Base-by-base conservation (phyloP, 2,113 vertebrate genomes). In the Nannobrachium achirus region DNA sequence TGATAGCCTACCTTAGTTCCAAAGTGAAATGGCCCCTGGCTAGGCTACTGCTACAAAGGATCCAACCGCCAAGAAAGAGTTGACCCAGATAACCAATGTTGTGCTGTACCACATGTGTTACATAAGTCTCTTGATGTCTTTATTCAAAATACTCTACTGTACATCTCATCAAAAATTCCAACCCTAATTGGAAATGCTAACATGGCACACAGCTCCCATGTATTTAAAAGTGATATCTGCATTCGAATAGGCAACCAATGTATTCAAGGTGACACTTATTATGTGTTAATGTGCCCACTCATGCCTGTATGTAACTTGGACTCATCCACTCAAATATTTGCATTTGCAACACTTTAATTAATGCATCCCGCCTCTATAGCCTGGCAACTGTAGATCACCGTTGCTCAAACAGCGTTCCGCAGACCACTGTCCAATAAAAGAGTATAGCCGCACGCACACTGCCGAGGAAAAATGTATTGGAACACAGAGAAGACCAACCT, bases 221-320 rank as follows among this genome's bases (percentile, higher is more conserved):
- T 71, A 76, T 78, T 75, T n/a, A n/a, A 69, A 78, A 79, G 69
- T 64, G 18, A 40, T 9, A 61, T 77, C 75, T 79, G 19, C 67
- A 68, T 76, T 15, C 65, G 39, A 40, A 11, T 4, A 70, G 61
- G 9, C 63, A 10, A n/a, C 16, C 33, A 64, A 74, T 67, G 5
- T 4, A 72, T 78, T 64, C 10, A 50, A 63, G 56, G 71, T 63
- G 0, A 18, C 33, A 56, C 56, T 38, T 62, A 61, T 63, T 71
- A 20, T 40, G 11, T 46, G 25, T 59, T 63, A 63, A 79, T 60
- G 42, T 14, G 66, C 41, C 25, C 16, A 64, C 6, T 70, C 14
- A 16, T 70, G 10, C 66, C 14, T 65, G 10, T 45, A 8, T 56
- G 51, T 15, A 63, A 61, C 49, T 49, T 70, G 8, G 11, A 66